Evolutionary conservation across 2,888 invertebrate species (phyloP).

Genomic region (Campoletis raptor): DNA sequence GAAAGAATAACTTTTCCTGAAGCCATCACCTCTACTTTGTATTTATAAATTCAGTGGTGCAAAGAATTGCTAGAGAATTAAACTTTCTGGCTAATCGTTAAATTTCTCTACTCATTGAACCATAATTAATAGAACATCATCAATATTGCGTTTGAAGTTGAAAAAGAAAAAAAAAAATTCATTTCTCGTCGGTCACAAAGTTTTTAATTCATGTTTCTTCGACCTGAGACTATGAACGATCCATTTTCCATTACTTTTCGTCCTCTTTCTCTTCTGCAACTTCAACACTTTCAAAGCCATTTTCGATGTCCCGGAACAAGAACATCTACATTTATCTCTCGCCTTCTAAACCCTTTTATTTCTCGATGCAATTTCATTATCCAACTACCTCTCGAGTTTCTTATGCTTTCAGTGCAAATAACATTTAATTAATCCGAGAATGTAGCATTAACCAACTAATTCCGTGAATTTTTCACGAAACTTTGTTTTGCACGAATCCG

Average conservation of each 20-base stretch:
- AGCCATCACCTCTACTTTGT: slow-evolving; percentile 22
- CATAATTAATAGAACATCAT: slow-evolving; percentile 54
- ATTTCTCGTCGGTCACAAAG: slow-evolving; percentile 34
- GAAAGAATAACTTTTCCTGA: neutral
- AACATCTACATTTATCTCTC: slow-evolving; percentile 21
- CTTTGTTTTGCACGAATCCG: neutral
- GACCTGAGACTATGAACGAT: slow-evolving; percentile 33
- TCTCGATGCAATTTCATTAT: slow-evolving; percentile 55
- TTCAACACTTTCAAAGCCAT: slow-evolving; percentile 1
- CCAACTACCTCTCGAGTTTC: slow-evolving; percentile 41
- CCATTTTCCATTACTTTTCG: neutral
- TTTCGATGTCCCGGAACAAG: neutral
- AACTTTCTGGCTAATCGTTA: slow-evolving; percentile 48
- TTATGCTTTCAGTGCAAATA: slow-evolving; percentile 20
- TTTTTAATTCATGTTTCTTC: slow-evolving; percentile 38
- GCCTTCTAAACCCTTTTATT: neutral
- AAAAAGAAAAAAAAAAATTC: slow-evolving; percentile 26
- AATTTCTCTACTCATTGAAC: slow-evolving; percentile 49
- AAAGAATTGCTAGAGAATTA: slow-evolving; percentile 21
- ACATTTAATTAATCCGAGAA: slow-evolving; percentile 47
- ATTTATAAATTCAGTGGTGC: slow-evolving; percentile 24
- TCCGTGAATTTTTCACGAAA: slow-evolving; percentile 38
- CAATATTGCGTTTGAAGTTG: slow-evolving; percentile 36
- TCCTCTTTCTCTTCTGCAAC: neutral
- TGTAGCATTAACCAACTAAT: slow-evolving; percentile 44